Base-by-base conservation (phyloP, 2,113 vertebrate genomes). In the Chinchilla lanigera region DNA sequence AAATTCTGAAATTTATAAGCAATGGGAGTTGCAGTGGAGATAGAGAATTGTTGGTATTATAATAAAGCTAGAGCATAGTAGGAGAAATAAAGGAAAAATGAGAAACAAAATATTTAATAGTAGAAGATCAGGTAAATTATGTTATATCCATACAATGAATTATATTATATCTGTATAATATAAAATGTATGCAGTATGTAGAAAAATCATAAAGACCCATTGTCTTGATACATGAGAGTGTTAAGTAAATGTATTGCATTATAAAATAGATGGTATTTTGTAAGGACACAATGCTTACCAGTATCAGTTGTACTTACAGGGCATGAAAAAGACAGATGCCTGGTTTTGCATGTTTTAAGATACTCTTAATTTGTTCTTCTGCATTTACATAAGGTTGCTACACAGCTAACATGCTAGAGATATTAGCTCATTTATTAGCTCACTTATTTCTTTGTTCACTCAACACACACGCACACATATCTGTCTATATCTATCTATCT, bases 371-470 rank as follows among this genome's bases (percentile, higher is more conserved):
- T 89, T 85, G 44, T 20, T 67, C 26, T 20, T 75, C 19, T 61
- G 73, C 14, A 52, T 35, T 90, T 65, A 19, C 20, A 58, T 28
- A 60, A 81, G 30, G 4, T 52, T 28, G 84, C 11, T 24, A 10
- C 65, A 90, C 4, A 65, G 89, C 61, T 6, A 69, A 38, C 26
- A 90, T 93, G 8, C 12, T 58, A 88, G 44, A 89, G 19, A 81
- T 85, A 65, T 44, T 75, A 87, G 50, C 44, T 88, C 10, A 63
- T 93, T 81, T 9, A 65, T 44, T 75, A 87, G 50, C 44, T 88
- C 10, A 63, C 90, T 81, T 9, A 90, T 92, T 96, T 77, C 20
- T 96, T 95, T 96, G 47, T 97, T 97, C 28, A 92, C 5, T 77
- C 65, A 71, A 9, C 24, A 52, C 12, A 28, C 58, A 28, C n/a